Base-by-base conservation (phyloP, 2,797 vertebrate genomes). In the Urosaurus nigricauda region DNA sequence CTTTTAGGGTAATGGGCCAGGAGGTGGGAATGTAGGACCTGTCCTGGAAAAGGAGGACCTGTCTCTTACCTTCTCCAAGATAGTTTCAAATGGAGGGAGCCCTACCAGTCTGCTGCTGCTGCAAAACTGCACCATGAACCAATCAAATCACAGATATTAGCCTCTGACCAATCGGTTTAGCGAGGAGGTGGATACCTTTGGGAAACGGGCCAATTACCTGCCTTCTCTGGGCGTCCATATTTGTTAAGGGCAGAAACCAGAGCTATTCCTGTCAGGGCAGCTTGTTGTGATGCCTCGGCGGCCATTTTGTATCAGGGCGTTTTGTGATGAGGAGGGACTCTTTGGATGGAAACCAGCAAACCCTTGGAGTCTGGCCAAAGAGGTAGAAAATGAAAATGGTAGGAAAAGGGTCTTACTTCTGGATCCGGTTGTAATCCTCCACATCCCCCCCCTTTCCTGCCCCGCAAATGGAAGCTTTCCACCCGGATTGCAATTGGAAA, bases 201-300 rank as follows among this genome's bases (percentile, higher is more conserved):
- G 16, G 16, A 60, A 58, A 77, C 53, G 32, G 68, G 8, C 26
- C 5, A 1, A 3, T 13, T 7, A 4, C 2, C 47, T 68, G 53
- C 24, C 43, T 21, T 53, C 29, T 53, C 24, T 3, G 47, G 43
- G 2, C 17, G 7, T 4, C n/a, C 53, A 21, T 86, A 7, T 56
- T 87, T 51, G 40, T 87, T 91, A 79, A 90, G 12, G 91, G 92
- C 90, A 84, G 0, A 32, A 13, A n/a, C 4, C 70, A 68, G 47
- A 29, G 63, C 14, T 16, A 19, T 40, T 3, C 0, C 43, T n/a
- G n/a, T 56, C 26, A 11, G 1, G 13, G 29, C 3, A 1, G 32
- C 29, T 5, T 26, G 40, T 5, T 26, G 40, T 24, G 56, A 40
- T 9, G 6, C 4, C 19, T 1, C 37, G 3, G 37, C 29, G 56